phyloP scores from a whole-genome alignment of 1,140 invertebrate genomes.

The Muscidifurax raptorellus region DNA sequence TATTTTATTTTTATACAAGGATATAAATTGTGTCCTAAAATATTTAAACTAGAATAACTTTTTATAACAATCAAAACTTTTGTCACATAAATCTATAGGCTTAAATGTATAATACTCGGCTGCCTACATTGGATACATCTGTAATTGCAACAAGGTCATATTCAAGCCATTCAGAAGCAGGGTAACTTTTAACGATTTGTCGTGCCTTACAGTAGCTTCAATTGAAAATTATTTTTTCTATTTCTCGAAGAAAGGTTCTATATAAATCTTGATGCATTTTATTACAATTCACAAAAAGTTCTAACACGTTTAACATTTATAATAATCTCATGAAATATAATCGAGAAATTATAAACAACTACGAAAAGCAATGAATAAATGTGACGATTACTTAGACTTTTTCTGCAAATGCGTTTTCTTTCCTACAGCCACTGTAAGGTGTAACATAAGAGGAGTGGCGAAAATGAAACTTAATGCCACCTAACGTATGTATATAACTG shows the following conservation, averaged over 20 bases:
- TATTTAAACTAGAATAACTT: background rate
- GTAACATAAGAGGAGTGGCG: background rate
- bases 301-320: background rate
- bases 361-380: background rate
- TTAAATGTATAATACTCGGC: background rate
- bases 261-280: background rate
- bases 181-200: background rate
- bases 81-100: background rate
- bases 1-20: background rate
- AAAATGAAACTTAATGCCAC: background rate
- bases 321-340: background rate
- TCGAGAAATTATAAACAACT: background rate
- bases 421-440: conserved; percentile 10
- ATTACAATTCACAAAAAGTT: background rate
- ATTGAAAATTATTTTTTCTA: background rate
- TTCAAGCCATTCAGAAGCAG: conserved; percentile 55
- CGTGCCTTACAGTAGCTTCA: background rate
- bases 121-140: background rate
- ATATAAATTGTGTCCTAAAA: background rate
- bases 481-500: background rate
- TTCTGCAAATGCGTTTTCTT: background rate
- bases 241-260: background rate
- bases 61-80: background rate
- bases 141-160: background rate
- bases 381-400: background rate